Base-by-base conservation (phyloP, 1,140 invertebrate genomes). In the Sycophaga agraensis region DNA sequence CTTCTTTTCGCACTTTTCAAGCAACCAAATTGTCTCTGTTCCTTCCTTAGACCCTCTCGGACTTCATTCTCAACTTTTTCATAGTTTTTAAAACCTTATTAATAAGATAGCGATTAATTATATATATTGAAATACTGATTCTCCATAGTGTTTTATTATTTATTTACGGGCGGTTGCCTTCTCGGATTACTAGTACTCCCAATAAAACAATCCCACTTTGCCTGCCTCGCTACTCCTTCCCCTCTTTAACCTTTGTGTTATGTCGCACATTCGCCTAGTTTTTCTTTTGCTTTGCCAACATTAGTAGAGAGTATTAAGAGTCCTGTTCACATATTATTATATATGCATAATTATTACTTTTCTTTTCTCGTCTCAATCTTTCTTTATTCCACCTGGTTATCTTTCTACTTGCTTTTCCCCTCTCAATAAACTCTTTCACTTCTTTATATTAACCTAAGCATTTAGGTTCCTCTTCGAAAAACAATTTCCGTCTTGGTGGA, bases 51-150 rank as follows among this genome's bases (percentile, higher is more conserved):
- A n/a, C 40, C 17, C 48, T 40, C 17, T 28, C 21, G 17, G 48
- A 40, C 11, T 19, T 14, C 26, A 31, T 49, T 51, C 24, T 46
- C 24, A 34, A 8, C n/a, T 59, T 48, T 26, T n/a, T n/a, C n/a
- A 11, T 46, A 16, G 2, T 28, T 55, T 42, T 68, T 67, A 68
- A 67, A 64, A 46, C 12, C 39, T 50, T 65, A 66, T 64, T 68
- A n/a, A n/a, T 66, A 67, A 63, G 64, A 69, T 68, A 68, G 21
- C 35, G 31, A 62, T 71, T 62, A 66, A 63, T 65, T 69, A 70
- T 57, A 68, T 65, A 69, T 66, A 63, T 67, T 71, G 68, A 77
- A 79, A 79, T 79, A 79, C 77, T 79, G 77, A 75, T 79, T 76
- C 59, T 71, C 70, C 73, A 76, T 60, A 50, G 17, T 34, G 21